Base-by-base conservation (phyloP, 2,888 invertebrate genomes). In the Podotricha telesiphe region DNA sequence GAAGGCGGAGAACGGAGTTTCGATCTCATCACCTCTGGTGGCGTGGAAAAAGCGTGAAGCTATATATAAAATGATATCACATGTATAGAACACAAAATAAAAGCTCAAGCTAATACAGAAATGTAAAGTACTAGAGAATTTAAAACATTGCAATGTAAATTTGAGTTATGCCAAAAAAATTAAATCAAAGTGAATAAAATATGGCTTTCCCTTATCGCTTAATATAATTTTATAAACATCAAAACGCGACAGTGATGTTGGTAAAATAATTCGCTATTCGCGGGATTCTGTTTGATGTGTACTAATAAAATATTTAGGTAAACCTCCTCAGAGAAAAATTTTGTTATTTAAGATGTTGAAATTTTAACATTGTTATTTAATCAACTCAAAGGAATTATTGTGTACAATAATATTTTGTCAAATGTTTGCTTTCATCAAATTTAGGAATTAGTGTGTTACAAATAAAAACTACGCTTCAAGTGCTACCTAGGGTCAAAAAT, bases 221-320 rank as follows among this genome's bases (percentile, higher is more conserved):
- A 68, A 67, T 58, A 69, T 67, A 17, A 69, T 53, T 64, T 67
- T 34, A 45, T 62, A 58, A 65, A 67, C 65, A 71, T 73, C 66
- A 73, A 71, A 62, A 55, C 56, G 58, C 62, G 69, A 53, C 65
- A 65, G 47, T 67, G 40, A 62, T 61, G 53, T 63, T 63, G 63
- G 65, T 48, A 50, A 65, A 74, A 71, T 69, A 72, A 73, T 73
- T 71, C 68, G 66, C 63, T 58, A 20, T 56, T 62, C 65, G 34
- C 34, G 47, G 66, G 58, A 55, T 62, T 45, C 45, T 65, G 59
- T 72, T 68, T 67, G 63, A 69, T 66, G 70, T 71, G 67, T 55
- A 48, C 28, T 72, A 42, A 65, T 68, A 65, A 67, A 72, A 70
- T 72, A 70, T 71, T 73, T 68, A 73, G 55, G 58, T 66, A 20